These are phyloP conservation scores for Electrona antarctica DNA, from an alignment of 2,113 vertebrate genomes.

Conservation along the genomic window DNA sequence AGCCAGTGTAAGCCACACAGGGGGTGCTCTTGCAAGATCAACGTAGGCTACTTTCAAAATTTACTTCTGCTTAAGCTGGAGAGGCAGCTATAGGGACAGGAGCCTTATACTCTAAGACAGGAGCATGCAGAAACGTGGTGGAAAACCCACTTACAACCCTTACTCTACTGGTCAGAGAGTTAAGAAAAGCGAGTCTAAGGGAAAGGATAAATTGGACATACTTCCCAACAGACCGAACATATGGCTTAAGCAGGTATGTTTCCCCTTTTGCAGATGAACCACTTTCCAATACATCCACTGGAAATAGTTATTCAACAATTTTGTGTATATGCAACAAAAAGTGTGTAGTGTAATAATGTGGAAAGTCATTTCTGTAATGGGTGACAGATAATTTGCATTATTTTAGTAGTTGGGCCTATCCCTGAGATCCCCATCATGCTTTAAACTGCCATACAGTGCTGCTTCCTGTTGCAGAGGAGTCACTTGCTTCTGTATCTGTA, in stretches of 20 bases:
- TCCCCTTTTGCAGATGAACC: neutral
- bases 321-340: no score
- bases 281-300: neutral
- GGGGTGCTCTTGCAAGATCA: neutral
- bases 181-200: conserved; percentile 59
- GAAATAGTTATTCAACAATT: no score
- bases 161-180: conserved; percentile 68
- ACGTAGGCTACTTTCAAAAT: neutral
- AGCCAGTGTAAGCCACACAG: neutral
- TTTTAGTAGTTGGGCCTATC: neutral
- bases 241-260: conserved; percentile 80
- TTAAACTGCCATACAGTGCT: neutral
- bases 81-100: conserved; percentile 3
- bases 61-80: conserved; percentile 26
- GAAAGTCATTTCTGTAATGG: no score
- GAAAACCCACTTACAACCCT: conserved; percentile 83
- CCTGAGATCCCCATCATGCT: neutral
- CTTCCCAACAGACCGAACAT: conserved; percentile 71
- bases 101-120: conserved; percentile 8
- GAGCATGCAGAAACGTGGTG: conserved; percentile 76
- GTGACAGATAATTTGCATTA: no score
- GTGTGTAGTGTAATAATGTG: no score
- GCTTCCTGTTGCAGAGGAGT: neutral
- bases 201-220: conserved; percentile 76
- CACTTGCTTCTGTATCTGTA: neutral